Evolutionary conservation across 2,113 vertebrate genomes (phyloP), one percentile per base, ranked within the genome.

Genomic region (Ictidomys tridecemlineatus): DNA sequence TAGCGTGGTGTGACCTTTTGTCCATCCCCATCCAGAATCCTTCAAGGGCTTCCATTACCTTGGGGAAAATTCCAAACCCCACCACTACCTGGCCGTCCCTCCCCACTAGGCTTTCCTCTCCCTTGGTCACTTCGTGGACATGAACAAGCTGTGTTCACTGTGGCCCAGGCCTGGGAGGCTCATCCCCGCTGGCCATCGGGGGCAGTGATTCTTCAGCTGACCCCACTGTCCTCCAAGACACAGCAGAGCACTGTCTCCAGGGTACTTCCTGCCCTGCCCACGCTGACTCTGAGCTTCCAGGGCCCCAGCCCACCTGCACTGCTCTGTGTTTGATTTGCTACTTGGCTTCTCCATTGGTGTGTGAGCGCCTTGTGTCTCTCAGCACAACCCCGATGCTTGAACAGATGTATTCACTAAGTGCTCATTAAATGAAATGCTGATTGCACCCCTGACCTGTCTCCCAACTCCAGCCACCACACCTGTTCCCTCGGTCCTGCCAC

Each of bases 371-470:
- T n/a, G 53, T 32, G 48, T 0, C 72, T 37, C 48, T 39, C 48
- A 18, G 34, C 30, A 11, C 3, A 0, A 48, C 58, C 83, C 48
- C 4, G 0, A 2, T 53, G 48, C 45, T 74, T 7, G 24, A 69
- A 67, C 65, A 37, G 28, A 67, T 5, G 4, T 13, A 22, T 61
- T 11, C 2, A 37, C 67, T n/a, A 72, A 89, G 76, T 14, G 24
- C 42, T 45, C 2, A 2, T 48, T 61, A 30, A 39, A 30, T 9
- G n/a, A 32, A 32, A 32, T 1, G 2, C 17, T 39, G 37, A 3
- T 11, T 11, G 11, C 5, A 3, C 34, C 24, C 30, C 65, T 0
- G 3, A 7, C 22, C 34, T 0, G 24, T 30, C 14, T 4, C 32
- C 28, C 37, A 9, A 11, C n/a, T 28, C 63, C 37, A 4, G 5